phyloP scores from a whole-genome alignment of 2,888 invertebrate genomes.

The Hirtodrosophila confusa region DNA sequence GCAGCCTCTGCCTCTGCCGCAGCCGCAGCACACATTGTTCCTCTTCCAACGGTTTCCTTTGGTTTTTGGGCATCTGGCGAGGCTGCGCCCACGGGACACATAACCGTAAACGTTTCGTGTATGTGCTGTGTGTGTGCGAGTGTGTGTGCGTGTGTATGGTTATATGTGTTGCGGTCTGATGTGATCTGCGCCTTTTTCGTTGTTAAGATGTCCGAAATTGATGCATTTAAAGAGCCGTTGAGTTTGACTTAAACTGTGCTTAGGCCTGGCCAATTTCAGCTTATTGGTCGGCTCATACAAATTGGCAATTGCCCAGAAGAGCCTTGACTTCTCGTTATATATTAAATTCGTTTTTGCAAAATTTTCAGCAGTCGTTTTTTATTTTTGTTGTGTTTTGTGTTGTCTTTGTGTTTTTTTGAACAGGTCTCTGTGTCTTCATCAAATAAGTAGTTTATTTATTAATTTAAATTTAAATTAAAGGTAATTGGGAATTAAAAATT shows the following conservation, averaged over 20 bases:
- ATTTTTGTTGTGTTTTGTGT: too few species aligned
- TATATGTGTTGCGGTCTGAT: constrained; percentile 31
- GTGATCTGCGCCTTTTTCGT: constrained; percentile 36
- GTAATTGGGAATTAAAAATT: too few species aligned
- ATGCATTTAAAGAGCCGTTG: constrained; percentile 64
- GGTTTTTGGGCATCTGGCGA: constrained; percentile 40
- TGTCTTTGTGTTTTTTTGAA: too few species aligned
- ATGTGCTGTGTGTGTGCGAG: constrained; percentile 7
- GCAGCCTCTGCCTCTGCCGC: too few species aligned
- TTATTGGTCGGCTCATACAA: constrained; percentile 37
- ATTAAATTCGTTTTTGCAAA: not conserved
- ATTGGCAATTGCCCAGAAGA: constrained; percentile 17
- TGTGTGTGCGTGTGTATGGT: constrained; percentile 5
- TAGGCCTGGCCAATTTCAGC: constrained; percentile 49
- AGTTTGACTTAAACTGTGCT: constrained; percentile 56
- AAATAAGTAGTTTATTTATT: too few species aligned
- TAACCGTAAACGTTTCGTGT: constrained; percentile 70
- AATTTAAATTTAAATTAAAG: too few species aligned
- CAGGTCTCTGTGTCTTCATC: too few species aligned
- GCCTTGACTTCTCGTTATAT: not conserved
- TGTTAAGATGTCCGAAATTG: constrained; percentile 52
- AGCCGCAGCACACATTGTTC: constrained; percentile 12
- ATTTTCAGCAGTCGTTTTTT: too few species aligned
- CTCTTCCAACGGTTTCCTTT: constrained; percentile 20
- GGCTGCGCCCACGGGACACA: constrained; percentile 69